Conservation (phyloP, 92 coral and sea anemone species). For the Chrysogorgia sp. region DNA sequence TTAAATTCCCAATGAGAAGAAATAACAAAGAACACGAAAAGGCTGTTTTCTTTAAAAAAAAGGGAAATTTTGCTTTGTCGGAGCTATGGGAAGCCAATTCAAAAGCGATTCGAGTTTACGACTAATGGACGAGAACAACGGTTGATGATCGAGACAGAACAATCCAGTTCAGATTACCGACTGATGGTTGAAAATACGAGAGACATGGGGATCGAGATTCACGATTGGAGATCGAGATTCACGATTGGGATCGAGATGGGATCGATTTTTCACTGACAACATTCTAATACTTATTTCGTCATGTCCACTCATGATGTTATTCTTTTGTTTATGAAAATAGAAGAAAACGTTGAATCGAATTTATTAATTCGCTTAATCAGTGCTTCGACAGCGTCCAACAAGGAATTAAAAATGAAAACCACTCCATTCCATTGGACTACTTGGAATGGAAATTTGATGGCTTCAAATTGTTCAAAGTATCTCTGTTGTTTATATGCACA, state of each 20-base stretch:
- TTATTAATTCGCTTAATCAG: conserved; percentile 44
- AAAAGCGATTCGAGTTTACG: conserved; percentile 11
- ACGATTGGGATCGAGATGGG: background rate
- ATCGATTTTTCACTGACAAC: background rate
- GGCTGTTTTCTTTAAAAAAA: too few relatives aligned
- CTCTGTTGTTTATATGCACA: conserved; percentile 20
- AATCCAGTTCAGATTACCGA: background rate
- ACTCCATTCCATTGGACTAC: conserved; percentile 49
- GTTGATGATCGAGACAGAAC: background rate
- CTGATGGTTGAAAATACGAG: background rate
- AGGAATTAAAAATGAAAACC: conserved; percentile 34
- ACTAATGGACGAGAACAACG: background rate
- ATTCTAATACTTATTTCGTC: too few relatives aligned
- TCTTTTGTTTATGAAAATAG: background rate
- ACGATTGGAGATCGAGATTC: conserved; percentile 6
- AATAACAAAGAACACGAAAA: too few relatives aligned
- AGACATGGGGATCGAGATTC: conserved; percentile 1
- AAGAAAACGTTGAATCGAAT: conserved; percentile 20
- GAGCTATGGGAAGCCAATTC: conserved; percentile 15
- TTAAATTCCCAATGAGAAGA: too few relatives aligned
- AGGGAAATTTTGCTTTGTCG: too few relatives aligned
- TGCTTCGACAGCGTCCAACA: conserved; percentile 45
- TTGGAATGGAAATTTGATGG: conserved; percentile 44
- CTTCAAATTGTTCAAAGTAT: conserved; percentile 43
- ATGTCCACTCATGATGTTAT: too few relatives aligned